Conservation (phyloP, 2,888 invertebrate species). For the Cybosia mesomella region DNA sequence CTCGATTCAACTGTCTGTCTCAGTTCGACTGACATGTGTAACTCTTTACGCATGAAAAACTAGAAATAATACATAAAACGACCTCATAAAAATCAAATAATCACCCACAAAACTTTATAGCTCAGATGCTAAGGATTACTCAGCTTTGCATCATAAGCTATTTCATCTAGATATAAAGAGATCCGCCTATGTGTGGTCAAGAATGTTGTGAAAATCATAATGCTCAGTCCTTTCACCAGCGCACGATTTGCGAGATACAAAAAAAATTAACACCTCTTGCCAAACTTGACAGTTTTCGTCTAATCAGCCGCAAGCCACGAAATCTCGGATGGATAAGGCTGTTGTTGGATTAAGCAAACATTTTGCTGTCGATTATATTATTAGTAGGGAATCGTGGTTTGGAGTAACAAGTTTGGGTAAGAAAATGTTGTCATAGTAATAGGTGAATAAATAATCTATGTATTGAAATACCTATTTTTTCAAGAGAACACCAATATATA, state of each 20-base stretch:
- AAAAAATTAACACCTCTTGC: constrained; percentile 20
- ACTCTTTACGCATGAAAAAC: background rate
- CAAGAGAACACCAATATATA: no score
- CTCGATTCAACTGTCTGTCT: no score
- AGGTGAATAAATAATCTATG: no score
- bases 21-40: no score
- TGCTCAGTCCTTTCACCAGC: constrained; percentile 42
- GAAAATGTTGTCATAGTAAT: background rate
- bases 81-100: background rate
- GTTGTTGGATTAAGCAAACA: background rate
- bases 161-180: constrained; percentile 22
- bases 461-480: no score
- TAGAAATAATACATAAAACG: background rate
- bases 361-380: constrained; percentile 4
- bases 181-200: constrained; percentile 25
- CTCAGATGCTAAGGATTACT: background rate
- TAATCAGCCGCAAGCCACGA: constrained; percentile 33
- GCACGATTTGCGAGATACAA: constrained; percentile 5
- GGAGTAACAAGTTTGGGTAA: no score
- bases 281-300: constrained; percentile 23
- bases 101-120: background rate
- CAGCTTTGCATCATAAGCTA: constrained; percentile 17
- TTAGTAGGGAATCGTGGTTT: background rate
- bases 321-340: constrained; percentile 2
- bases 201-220: constrained; percentile 40